Evolutionary conservation across 2,888 invertebrate species (phyloP).

Genomic region (Allophyes oxyacanthae): DNA sequence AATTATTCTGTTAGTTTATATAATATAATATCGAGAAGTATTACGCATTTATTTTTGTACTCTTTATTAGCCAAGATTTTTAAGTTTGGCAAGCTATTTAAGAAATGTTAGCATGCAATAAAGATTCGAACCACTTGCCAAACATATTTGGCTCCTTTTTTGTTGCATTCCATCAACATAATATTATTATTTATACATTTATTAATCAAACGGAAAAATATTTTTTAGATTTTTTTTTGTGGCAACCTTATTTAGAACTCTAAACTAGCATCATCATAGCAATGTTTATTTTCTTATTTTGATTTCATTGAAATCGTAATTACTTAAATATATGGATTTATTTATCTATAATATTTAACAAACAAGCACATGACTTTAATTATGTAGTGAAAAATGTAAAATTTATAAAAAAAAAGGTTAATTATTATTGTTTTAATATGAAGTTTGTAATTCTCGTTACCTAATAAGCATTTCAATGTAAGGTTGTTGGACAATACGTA

Average conservation of each 20-base stretch:
- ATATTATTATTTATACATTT: constrained; percentile 38
- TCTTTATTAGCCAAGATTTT: constrained; percentile 41
- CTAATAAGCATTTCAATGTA: constrained; percentile 36
- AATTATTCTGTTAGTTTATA: constrained; percentile 39
- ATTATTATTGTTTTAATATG: constrained; percentile 17
- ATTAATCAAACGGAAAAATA: constrained; percentile 17
- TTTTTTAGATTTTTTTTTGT: no score
- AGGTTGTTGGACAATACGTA: constrained; percentile 53
- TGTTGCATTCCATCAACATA: constrained; percentile 36
- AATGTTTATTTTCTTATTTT: no score
- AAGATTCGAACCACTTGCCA: constrained; percentile 44
- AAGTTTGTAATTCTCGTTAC: constrained; percentile 31
- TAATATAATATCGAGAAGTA: constrained; percentile 17
- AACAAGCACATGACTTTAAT: constrained; percentile 15
- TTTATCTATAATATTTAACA: neutral
- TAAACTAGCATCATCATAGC: no score
- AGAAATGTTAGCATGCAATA: constrained; percentile 30
- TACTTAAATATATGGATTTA: no score
- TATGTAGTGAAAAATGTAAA: constrained; percentile 13
- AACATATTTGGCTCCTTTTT: constrained; percentile 44
- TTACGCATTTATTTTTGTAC: constrained; percentile 48
- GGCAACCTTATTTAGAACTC: no score
- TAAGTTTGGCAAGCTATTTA: constrained; percentile 34
- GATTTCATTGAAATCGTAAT: no score
- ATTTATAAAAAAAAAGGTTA: neutral